Base-by-base conservation (phyloP, 2,113 vertebrate genomes). In the Scolopax mira region DNA sequence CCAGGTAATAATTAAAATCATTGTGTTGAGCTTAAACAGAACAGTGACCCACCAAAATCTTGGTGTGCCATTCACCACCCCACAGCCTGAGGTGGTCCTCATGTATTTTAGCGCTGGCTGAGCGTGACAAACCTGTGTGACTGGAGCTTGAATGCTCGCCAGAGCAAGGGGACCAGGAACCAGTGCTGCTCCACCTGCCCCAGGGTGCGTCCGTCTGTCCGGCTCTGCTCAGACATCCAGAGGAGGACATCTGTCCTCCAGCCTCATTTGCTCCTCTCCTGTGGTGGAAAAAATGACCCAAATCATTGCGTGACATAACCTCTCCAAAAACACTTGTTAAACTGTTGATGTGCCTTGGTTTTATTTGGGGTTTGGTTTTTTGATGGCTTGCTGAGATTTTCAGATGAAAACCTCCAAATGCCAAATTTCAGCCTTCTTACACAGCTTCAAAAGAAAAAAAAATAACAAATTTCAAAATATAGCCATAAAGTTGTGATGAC, bases 1-100 rank as follows among this genome's bases (percentile, higher is more conserved):
- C 33, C 82, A 64, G 67, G 41, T 89, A 71, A 64, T 95, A 90
- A 92, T 92, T 86, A 90, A 87, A 94, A 90, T 90, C 67, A 86
- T 75, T 87, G 55, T 55, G 30, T 87, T 79, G 83, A 75, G 57
- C 73, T 92, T 51, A 70, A 92, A 61, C 35, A 90, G 57, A 90
- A 55, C 6, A 31, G 48, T 90, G 60, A 89, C 88, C 94, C 51
- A 55, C 52, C 0, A 4, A 71, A 87, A 37, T 74, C 55, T 52
- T 79, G 80, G 65, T 1, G 0, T 72, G 69, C 51, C 2, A n/a
- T n/a, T n/a, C n/a, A n/a, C n/a, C n/a, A 67, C 84, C 72, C 51
- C 1, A 0, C 80, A 92, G 79, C 85, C 88, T 4, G 11, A 88
- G 75, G 82, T 95, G 64, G 37, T 85, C 37, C 28, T 33, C 44